A percentile compares a stretch with the other conserved stretches of the same genome.
phyloP scores from a whole-genome alignment of 2,113 vertebrate species.

The Cichladusa arquata region DNA sequence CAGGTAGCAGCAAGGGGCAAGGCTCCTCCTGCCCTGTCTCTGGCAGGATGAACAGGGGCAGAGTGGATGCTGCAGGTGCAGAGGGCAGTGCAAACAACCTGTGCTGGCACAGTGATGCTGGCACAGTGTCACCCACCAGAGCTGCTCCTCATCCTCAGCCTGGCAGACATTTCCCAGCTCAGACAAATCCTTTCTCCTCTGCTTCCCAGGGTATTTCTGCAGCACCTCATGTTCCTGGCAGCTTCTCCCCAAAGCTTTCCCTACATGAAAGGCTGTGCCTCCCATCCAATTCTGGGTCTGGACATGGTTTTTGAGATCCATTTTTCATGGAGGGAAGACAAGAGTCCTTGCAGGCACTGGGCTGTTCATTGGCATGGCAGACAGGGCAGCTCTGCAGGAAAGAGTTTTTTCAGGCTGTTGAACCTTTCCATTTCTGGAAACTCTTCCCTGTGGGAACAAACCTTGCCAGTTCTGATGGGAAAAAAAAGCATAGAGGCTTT shows the following conservation, averaged over 20 bases:
- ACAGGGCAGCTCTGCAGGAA: not conserved
- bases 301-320: not conserved
- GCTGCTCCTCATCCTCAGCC: fast-evolving
- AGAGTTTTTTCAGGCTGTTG: not conserved
- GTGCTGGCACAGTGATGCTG: not conserved
- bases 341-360: not conserved
- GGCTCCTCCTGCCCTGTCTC: not conserved
- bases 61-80: not conserved
- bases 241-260: not conserved
- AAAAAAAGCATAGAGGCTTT: not conserved
- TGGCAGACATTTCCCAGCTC: not conserved
- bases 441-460: not conserved
- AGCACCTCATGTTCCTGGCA: not conserved
- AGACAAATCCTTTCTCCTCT: not conserved
- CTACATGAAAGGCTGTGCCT: not conserved
- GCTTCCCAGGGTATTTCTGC: not conserved
- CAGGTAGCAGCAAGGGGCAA: fast-evolving
- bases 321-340: not conserved
- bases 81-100: not conserved
- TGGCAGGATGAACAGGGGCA: not conserved
- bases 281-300: not conserved
- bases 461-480: not conserved
- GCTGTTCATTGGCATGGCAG: not conserved
- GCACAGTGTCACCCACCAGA: too few species aligned
- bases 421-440: not conserved